These are phyloP conservation scores for Manacus vitellinus DNA, from an alignment of 2,113 vertebrate species.

Conservation along the genomic window DNA sequence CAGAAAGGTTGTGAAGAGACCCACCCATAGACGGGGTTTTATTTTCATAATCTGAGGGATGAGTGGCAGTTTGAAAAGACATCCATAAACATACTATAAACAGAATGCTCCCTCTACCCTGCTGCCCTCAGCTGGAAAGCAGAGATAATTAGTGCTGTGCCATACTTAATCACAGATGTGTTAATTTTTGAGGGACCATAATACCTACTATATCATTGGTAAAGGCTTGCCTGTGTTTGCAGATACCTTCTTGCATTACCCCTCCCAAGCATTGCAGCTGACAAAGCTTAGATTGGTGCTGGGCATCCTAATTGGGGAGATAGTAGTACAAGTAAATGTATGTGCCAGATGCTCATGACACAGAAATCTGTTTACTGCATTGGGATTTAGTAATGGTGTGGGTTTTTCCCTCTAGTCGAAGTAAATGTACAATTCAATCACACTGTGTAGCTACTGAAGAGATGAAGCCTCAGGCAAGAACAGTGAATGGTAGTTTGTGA, in stretches of 20 bases:
- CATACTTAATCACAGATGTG: neutral
- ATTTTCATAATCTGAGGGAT: neutral
- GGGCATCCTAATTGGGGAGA: neutral
- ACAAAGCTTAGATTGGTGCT: neutral
- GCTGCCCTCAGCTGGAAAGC: neutral
- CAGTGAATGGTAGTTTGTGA: neutral
- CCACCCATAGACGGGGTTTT: neutral
- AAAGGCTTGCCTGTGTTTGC: neutral
- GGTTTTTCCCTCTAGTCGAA: neutral
- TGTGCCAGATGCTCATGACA: slow-evolving; percentile 1
- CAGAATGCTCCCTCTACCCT: neutral
- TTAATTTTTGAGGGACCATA: neutral
- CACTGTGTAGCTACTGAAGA: neutral
- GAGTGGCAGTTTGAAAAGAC: neutral
- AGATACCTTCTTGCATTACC: neutral
- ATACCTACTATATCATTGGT: neutral
- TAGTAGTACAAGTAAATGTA: neutral
- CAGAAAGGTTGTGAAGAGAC: neutral
- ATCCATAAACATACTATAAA: neutral
- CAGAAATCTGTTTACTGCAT: neutral
- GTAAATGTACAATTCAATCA: neutral
- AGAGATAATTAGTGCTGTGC: neutral
- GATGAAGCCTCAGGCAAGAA: slow-evolving; percentile 25
- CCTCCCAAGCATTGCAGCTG: neutral
- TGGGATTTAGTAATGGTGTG: neutral